Evolutionary conservation across 2,888 invertebrate species (phyloP), one percentile per base, ranked within the genome.

Genomic region (Ophion slaviceki): DNA sequence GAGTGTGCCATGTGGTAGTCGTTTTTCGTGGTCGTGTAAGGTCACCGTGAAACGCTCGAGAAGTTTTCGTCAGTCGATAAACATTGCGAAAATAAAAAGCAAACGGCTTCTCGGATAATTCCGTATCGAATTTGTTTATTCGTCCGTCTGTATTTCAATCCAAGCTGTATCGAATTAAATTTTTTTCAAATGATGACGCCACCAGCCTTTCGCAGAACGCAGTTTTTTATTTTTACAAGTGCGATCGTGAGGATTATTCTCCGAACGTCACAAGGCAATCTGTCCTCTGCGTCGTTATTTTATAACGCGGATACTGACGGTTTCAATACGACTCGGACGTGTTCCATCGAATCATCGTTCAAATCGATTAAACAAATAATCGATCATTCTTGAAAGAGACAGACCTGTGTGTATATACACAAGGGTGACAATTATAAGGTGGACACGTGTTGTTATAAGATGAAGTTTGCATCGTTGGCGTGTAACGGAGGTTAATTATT

Each of bases 281-380:
- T n/a, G 40, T 75, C 57, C 40, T 80, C 57, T 67, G 67, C 67
- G 72, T 72, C 76, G 45, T 68, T 86, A 62, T 82, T n/a, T 28
- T 64, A 28, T 20, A 74, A 80, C 53, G 64, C 20, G 62, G 75
- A 82, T 72, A 77, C 62, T 53, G 57, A 66, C 62, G 77, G 40
- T 61, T 67, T 40, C 11, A 72, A 57, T 53, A 62, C 28, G 20
- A 11, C 47, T 83, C 20, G n/a, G 62, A 14, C 20, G 32, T 64
- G 57, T 47, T 71, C 45, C 17, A 45, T 57, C 57, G 20, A 62
- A 62, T 10, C 0, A 45, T 32, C 72, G 24, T 74, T 2, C 1
- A n/a, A 32, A 53, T 61, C 7, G 24, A 8, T 11, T 11, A 20
- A 20, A 20, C 1, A 10, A 67, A 40, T 20, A 67, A 67, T 20